Evolutionary conservation across 2,113 vertebrate species (phyloP), one percentile per base, ranked within the genome.

Genomic region (Cettia cetti): DNA sequence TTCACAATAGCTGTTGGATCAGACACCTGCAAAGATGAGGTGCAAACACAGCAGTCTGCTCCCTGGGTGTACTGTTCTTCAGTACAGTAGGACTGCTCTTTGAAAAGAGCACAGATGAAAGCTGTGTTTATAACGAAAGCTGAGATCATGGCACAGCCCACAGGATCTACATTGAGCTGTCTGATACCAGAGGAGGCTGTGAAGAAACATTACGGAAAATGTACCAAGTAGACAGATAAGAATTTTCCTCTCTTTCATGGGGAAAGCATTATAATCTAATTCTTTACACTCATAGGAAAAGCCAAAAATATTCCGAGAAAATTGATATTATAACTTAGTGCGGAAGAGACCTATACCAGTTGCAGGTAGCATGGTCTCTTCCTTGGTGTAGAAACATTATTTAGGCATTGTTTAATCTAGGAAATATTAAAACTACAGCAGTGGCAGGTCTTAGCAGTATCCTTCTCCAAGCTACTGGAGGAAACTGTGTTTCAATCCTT

Each of bases 61-160:
- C 11, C 30, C 5, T 6, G 4, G 3, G 5, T 23, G 27, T 45
- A 33, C 9, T 0, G 0, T 23, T 50, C 15, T 11, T 42, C 45
- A 44, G 10, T n/a, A 19, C 22, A 37, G 12, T 19, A 12, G 8
- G 4, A 12, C 5, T 0, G 2, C 3, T 54, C 57, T 79, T 42
- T 64, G n/a, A 50, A 79, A 52, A 39, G 0, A 56, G 7, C 1
- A 1, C 9, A 39, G 33, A 9, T 27, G 15, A 72, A 68, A 60
- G 5, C 52, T 45, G 4, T 27, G 4, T 30, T 37, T 33, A 15
- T 17, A 45, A 45, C 9, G 15, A 52, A 66, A 53, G 24, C 23
- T 57, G 60, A 86, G 31, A 33, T 22, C 5, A 0, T 44, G 54
- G 22, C 19, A 42, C 24, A 19, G 59, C 52, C 33, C 3, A 18